Evolutionary conservation across 2,888 invertebrate genomes (phyloP).

Genomic region (Lamellibrachia columna): DNA sequence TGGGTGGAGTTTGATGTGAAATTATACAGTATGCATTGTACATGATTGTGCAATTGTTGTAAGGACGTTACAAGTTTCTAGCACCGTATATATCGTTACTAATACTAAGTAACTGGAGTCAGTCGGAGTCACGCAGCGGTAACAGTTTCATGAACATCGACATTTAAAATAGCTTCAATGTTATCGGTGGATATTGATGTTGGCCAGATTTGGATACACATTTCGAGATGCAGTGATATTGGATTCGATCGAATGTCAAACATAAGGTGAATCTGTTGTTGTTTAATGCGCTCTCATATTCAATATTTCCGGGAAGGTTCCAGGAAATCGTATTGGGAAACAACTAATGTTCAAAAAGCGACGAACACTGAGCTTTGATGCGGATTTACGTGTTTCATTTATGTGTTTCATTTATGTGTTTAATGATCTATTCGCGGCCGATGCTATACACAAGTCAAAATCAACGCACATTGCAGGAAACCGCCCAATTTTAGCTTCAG

Average conservation of each 20-base stretch:
- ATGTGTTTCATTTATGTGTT: background rate
- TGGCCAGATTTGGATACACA: too few species aligned
- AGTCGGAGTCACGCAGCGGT: too few species aligned
- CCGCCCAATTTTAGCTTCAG: background rate
- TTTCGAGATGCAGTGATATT: background rate
- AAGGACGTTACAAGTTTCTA: too few species aligned
- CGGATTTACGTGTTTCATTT: background rate
- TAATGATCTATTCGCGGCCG: background rate
- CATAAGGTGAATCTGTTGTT: background rate
- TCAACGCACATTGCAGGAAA: background rate
- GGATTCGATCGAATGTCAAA: background rate
- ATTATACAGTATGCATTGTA: too few species aligned
- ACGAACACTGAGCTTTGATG: background rate
- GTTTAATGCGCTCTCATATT: background rate
- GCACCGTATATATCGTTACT: too few species aligned
- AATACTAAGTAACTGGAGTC: too few species aligned
- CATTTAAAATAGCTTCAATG: too few species aligned
- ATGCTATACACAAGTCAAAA: background rate
- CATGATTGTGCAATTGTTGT: too few species aligned
- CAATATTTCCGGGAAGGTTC: background rate
- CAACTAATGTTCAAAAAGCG: background rate
- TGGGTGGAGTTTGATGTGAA: too few species aligned
- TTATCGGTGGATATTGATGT: too few species aligned
- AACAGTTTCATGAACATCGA: too few species aligned
- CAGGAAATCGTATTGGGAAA: background rate